Base-by-base conservation (phyloP, 2,113 vertebrate genomes). In the Anoplopoma fimbria region DNA sequence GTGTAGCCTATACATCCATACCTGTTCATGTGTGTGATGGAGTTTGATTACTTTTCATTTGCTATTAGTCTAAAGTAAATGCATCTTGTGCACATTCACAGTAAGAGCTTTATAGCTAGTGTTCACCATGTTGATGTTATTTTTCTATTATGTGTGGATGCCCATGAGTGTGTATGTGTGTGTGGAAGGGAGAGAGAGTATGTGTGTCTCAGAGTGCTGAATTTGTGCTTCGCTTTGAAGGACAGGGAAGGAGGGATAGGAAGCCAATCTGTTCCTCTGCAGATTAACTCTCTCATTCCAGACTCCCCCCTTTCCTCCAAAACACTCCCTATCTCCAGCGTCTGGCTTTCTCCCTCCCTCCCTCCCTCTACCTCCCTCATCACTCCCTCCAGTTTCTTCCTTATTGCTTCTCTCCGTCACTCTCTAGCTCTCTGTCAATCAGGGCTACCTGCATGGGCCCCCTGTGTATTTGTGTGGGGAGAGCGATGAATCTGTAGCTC, bases 231-330 rank as follows among this genome's bases (percentile, higher is more conserved):
- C 69, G 36, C 88, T 93, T 93, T 94, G 88, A 94, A 93, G 87
- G 82, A 92, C 87, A 68, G 68, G 40, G 82, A 88, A 79, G 75
- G 79, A 86, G 55, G 80, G 53, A 75, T 40, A 55, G 85, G 81
- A 78, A 91, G 88, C 83, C 85, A 89, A 90, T 92, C 91, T 92
- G 91, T 87, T 91, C 85, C 87, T 89, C 87, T 91, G 90, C 83
- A 93, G 93, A 94, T 93, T 93, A 94, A 89, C 89, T 91, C 82
- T 87, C 82, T 89, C 88, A 89, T 92, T 87, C 83, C 87, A 89
- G 76, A 73, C 76, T n/a, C 84, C 60, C 69, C 45, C 82, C 81
- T 87, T 77, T 88, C 70, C 83, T 83, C 81, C 77, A 81, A 84
- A 91, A 90, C 87, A 89, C 84, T 81, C 88, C 87, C 87, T 88